phyloP scores from a whole-genome alignment of 2,797 vertebrate genomes.

The Lophius americanus region DNA sequence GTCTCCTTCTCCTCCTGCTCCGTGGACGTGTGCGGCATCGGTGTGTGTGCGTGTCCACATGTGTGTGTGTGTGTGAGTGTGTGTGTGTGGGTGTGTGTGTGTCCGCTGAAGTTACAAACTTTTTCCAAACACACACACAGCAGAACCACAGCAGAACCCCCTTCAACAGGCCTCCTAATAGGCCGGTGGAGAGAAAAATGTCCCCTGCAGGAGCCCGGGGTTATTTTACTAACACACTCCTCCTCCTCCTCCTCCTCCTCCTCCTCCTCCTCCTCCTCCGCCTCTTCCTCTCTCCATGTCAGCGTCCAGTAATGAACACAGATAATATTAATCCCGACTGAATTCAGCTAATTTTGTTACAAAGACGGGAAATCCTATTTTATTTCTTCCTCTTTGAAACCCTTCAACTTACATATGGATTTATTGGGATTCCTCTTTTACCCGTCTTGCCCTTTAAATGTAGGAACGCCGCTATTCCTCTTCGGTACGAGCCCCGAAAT shows the following conservation, averaged over 20 bases:
- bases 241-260: slow-evolving; percentile 33
- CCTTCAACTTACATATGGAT: slow-evolving; percentile 47
- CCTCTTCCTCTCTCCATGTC: slow-evolving; percentile 6
- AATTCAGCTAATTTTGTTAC: slow-evolving; percentile 47
- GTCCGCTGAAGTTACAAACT: slow-evolving; percentile 70
- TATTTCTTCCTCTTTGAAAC: slow-evolving; percentile 16
- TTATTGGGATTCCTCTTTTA: slow-evolving; percentile 52
- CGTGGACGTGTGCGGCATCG: slow-evolving; percentile 52
- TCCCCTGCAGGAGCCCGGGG: slow-evolving; percentile 58
- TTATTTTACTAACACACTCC: slow-evolving; percentile 37
- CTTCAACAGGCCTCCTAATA: slow-evolving; percentile 74
- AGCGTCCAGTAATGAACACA: slow-evolving; percentile 50
- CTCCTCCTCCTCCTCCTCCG: slow-evolving; percentile 17
- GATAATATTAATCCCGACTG: slow-evolving; percentile 46
- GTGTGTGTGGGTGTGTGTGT: slow-evolving; percentile 38
- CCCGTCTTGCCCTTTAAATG: slow-evolving; percentile 49
- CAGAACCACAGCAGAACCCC: slow-evolving; percentile 47
- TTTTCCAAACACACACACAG: slow-evolving; percentile 54
- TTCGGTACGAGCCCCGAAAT: slow-evolving; percentile 80
- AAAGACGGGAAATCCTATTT: slow-evolving; percentile 48
- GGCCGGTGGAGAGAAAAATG: slow-evolving; percentile 68
- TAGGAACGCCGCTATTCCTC: slow-evolving; percentile 59
- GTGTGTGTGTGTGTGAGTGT: slow-evolving; percentile 19
- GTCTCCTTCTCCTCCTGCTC: slow-evolving; percentile 17
- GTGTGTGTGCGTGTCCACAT: slow-evolving; percentile 22